Evolutionary conservation across 2,797 vertebrate genomes (phyloP), one percentile per base, ranked within the genome.

Genomic region (Hoplostethus atlanticus): DNA sequence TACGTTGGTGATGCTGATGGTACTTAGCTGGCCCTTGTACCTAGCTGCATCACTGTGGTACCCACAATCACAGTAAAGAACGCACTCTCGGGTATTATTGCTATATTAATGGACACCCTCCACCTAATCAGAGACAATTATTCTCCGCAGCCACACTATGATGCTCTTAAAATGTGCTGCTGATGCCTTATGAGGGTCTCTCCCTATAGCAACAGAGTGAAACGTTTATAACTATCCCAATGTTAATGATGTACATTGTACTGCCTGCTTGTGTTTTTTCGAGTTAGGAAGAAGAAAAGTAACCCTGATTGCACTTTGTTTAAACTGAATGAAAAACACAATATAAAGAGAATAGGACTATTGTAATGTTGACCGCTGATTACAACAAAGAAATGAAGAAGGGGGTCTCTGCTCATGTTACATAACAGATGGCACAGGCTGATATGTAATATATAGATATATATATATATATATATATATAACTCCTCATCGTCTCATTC

Each of bases 401-500:
- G 13, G 53, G 48, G 48, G 38, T 76, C 36, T 68, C 38, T 44
- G 4, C 36, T 31, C 46, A 57, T 68, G 70, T 30, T 21, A 84
- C 58, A 84, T 21, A 83, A 79, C 36, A 78, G 67, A 82, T 44
- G 42, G 47, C 55, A 75, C 54, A 65, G 10, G n/a, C 63, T 77
- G 47, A 75, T 68, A 73, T 81, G 68, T 52, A 38, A 46, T 42
- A 48, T 51, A 76, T 17, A 70, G 40, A 71, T 28, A 28, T 28
- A 28, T 28, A 28, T 28, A 28, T 28, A 28, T 21, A 21, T 21
- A 21, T 21, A 21, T 21, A 48, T 53, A 76, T 17, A 70, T 42
- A 71, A 48, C 56, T 58, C 77, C 60, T 84, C 64, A 70, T 50
- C 76, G 34, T 61, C 91, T 90, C 89, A 88, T 85, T 91, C 2